Conservation (phyloP, 1,140 invertebrate genomes). For the Magallana ariakensis region DNA sequence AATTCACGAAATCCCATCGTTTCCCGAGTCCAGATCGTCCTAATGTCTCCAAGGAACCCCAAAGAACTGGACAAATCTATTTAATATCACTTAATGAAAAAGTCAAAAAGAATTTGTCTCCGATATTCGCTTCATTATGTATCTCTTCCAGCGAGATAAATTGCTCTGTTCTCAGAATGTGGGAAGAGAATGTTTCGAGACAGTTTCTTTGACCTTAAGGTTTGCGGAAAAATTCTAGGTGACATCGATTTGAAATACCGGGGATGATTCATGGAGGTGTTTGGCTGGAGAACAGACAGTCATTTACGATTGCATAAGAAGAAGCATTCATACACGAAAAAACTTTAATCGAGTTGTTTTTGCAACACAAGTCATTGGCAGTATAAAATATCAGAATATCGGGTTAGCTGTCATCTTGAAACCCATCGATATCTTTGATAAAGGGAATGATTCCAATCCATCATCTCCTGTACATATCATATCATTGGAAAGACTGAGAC, state of each 20-base stretch:
- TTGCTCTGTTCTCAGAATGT: conserved; percentile 23
- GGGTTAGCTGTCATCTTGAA: not conserved
- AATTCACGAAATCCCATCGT: conserved; percentile 3
- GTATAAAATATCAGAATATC: not conserved
- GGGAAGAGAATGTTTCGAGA: conserved; percentile 32
- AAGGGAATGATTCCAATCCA: conserved; percentile 1
- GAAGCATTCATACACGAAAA: conserved; percentile 34
- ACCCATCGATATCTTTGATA: conserved; percentile 23
- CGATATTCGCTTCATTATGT: conserved; percentile 29
- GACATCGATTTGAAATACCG: conserved; percentile 36
- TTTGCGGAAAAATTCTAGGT: conserved; percentile 14
- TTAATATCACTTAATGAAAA: conserved; percentile 37
- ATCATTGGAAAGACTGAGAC: not conserved
- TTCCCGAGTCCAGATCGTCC: conserved; percentile 26
- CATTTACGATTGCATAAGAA: conserved; percentile 29
- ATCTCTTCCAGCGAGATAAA: conserved; percentile 13
- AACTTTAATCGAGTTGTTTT: conserved; percentile 29
- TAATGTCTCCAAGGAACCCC: conserved; percentile 20
- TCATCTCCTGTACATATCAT: conserved; percentile 18
- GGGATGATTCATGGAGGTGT: conserved; percentile 27
- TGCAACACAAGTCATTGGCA: not conserved
- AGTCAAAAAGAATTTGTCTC: conserved; percentile 28
- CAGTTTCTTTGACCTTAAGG: not conserved
- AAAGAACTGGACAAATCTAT: conserved; percentile 26
- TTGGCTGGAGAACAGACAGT: conserved; percentile 27